Conservation (phyloP, 2,888 invertebrate genomes). For the Gastrophysa polygoni region DNA sequence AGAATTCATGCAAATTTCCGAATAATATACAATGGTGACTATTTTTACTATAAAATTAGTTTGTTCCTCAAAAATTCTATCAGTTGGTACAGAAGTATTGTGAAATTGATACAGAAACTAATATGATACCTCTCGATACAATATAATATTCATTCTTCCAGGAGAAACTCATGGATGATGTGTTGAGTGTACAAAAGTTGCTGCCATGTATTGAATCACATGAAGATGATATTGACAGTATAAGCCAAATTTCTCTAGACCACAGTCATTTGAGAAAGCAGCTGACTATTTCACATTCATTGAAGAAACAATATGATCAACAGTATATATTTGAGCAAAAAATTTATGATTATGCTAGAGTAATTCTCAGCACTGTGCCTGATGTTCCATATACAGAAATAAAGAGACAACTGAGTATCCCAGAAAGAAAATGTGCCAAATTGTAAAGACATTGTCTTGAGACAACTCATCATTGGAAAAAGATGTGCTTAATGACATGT, state of each 20-base stretch:
- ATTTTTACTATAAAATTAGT: no score
- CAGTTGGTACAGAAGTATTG: no score
- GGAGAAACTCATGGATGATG: conserved; percentile 29
- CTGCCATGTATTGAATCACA: conserved; percentile 30
- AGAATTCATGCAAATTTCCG: no score
- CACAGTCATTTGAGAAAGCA: conserved; percentile 25
- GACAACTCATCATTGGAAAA: conserved; percentile 18
- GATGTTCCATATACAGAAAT: conserved; percentile 23
- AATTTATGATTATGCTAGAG: conserved; percentile 29
- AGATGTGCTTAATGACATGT: conserved; percentile 12
- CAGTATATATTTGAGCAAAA: conserved; percentile 17
- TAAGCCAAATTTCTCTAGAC: conserved; percentile 28
- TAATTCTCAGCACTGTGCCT: conserved; percentile 26
- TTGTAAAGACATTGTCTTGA: conserved; percentile 31
- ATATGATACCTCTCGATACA: no score
- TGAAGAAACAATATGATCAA: conserved; percentile 16
- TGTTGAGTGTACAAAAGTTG: conserved; percentile 19
- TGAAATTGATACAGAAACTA: no score
- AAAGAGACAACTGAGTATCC: conserved; percentile 19
- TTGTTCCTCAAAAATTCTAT: no score
- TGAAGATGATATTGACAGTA: conserved; percentile 24
- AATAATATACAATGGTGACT: no score
- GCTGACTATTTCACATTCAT: conserved; percentile 26
- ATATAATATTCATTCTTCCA: neutral
- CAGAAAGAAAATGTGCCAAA: conserved; percentile 27